Evolutionary conservation across 2,113 vertebrate genomes (phyloP), one percentile per base, ranked within the genome.

Genomic region (Trachemys scripta): DNA sequence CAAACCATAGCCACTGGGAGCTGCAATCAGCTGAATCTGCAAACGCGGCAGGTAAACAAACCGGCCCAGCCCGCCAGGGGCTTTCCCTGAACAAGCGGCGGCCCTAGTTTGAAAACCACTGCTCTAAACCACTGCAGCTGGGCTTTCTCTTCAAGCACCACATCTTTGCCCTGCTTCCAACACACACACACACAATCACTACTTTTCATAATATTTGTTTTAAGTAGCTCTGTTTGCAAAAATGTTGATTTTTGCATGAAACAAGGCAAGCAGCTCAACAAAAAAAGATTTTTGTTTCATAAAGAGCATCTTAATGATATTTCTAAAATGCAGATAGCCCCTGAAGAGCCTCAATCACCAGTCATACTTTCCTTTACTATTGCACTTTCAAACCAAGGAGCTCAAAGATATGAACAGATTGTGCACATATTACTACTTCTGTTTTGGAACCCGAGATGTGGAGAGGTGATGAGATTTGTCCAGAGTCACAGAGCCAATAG

Each of bases 301-400:
- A 19, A 72, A 94, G n/a, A 0, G n/a, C 0, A 57, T 2, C 1
- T 51, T 20, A 19, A 3, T 35, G 49, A 5, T 31, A n/a, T 89
- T 47, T 10, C 3, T 13, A 20, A 45, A 82, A 85, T 22, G 0
- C 0, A 11, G 38, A 25, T 62, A 92, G 49, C 13, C 1, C 0
- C 3, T 76, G 56, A 47, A 65, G 1, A 83, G 81, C 88, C 38
- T 84, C 92, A 90, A 91, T 45, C 31, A 38, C 10, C 9, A 76
- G 27, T 6, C 1, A 4, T 7, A 24, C 24, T 83, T 76, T 76
- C 42, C 22, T 76, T 91, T 78, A 50, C 62, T 38, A 51, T 1
- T 81, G 47, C 2, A 42, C 4, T 89, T 84, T 25, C 10, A 82
- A 91, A 86, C 24, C 13, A 45, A 87, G 86, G 51, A 3, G 62